Base-by-base conservation (phyloP, 2,113 vertebrate genomes). In the Madoqua kirkii region DNA sequence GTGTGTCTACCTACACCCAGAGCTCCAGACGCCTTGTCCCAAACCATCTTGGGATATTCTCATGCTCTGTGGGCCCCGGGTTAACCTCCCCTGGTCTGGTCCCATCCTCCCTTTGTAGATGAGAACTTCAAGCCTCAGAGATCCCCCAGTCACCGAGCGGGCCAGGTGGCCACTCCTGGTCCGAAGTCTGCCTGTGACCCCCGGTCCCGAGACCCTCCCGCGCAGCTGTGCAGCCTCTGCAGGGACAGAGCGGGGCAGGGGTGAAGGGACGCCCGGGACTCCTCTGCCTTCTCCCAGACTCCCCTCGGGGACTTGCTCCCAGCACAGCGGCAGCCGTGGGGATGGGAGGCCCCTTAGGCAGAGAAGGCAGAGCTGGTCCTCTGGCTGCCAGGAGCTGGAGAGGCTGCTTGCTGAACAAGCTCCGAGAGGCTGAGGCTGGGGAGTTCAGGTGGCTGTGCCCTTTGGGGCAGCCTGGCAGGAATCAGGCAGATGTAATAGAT, bases 401-500 rank as follows among this genome's bases (percentile, higher is more conserved):
- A 90, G 57, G n/a, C 15, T 57, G 50, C 54, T 48, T 7, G 2
- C 29, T 29, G n/a, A 76, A 21, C 7, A 31, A 27, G 31, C 45
- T 86, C 67, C 1, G 6, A 43, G 76, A 84, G 29, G 29, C 57
- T 3, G 0, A 83, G 13, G 10, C 43, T 45, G 40, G 71, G 54
- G 27, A 8, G 27, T 54, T 67, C 8, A 6, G 40, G 87, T 11
- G 31, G 45, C 79, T 57, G 4, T 87, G 89, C 45, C 91, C 62
- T 93, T 87, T 31, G 13, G 78, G 14, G 29, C 7, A 12, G 48
- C 25, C 64, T 89, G 91, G 71, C 97, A 96, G 86, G 71, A 91
- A 93, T 25, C 36, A 12, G 85, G 62, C 96, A 55, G 79, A 81
- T 74, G 19, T 86, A 78, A 62, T 2, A 2, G 71, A 76, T 84